These are phyloP conservation scores for Papilio aristodemus DNA, from an alignment of 1,140 invertebrate species.

Conservation along the genomic window DNA sequence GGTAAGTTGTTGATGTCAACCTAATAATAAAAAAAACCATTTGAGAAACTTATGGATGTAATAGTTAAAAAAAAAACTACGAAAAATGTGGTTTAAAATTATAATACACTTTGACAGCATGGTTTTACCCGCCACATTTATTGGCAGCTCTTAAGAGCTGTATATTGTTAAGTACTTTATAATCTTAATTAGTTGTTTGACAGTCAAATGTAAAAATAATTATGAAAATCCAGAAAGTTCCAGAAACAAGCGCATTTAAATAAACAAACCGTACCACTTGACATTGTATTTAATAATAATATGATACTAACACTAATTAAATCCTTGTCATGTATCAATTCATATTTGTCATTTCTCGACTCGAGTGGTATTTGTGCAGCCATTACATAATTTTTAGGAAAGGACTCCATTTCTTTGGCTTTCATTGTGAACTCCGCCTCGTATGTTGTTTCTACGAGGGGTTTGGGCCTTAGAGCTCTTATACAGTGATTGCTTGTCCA, in stretches of 20 bases:
- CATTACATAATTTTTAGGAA: conserved; percentile 55
- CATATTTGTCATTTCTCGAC: conserved; percentile 39
- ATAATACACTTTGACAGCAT: too few species aligned
- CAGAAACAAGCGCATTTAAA: too few species aligned
- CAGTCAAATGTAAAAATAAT: too few species aligned
- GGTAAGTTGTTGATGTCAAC: conserved; percentile 49
- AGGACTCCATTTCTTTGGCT: conserved; percentile 48
- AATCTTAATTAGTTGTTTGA: too few species aligned
- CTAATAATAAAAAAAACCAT: conserved; percentile 36
- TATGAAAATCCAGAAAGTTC: too few species aligned
- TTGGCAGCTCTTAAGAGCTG: too few species aligned
- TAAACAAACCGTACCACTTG: too few species aligned
- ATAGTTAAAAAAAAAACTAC: conserved; percentile 19
- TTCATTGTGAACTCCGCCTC: conserved; percentile 59
- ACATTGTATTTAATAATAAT: too few species aligned
- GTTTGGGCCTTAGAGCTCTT: conserved; percentile 60
- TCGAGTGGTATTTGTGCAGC: conserved; percentile 66
- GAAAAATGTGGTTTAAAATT: too few species aligned
- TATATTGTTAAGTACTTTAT: too few species aligned
- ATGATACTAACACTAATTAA: conserved; percentile 53
- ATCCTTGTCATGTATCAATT: conserved; percentile 48
- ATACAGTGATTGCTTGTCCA: conserved; percentile 60
- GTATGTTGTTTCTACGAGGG: conserved; percentile 56
- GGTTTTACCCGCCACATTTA: too few species aligned
- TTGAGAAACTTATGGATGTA: neutral